phyloP scores from a whole-genome alignment of 1,140 invertebrate genomes.

The Pseudomyrmex dendroicus region DNA sequence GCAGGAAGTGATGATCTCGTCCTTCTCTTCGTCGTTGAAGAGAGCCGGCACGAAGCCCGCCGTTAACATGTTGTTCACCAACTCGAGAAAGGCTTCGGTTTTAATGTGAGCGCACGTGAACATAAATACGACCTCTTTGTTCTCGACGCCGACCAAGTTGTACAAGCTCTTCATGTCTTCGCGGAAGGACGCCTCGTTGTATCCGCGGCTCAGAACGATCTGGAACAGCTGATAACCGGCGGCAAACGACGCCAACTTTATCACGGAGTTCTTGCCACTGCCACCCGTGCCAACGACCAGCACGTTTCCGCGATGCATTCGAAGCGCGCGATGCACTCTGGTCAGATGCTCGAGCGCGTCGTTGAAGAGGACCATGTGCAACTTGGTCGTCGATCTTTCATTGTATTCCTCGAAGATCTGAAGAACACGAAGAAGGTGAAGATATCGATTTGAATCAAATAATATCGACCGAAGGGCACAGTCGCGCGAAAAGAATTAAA shows the following conservation, averaged over 20 bases:
- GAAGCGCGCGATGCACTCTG: conserved; percentile 92
- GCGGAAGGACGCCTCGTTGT: conserved; percentile 92
- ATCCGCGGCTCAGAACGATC: conserved; percentile 92
- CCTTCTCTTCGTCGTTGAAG: conserved; percentile 95
- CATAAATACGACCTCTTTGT: conserved; percentile 92
- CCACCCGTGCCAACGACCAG: conserved; percentile 94
- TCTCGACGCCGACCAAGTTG: conserved; percentile 89
- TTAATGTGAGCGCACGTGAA: conserved; percentile 93
- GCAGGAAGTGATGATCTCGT: conserved; percentile 89
- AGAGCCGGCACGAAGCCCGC: conserved; percentile 93
- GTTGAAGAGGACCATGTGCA: conserved; percentile 94
- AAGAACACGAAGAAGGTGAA: not conserved
- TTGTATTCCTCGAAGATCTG: conserved; percentile 95
- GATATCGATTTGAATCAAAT: not conserved
- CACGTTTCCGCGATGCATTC: conserved; percentile 93
- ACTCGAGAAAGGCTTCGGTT: conserved; percentile 93
- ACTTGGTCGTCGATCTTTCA: conserved; percentile 87
- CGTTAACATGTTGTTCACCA: conserved; percentile 96
- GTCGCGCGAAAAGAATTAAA: not conserved
- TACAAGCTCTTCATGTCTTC: conserved; percentile 94
- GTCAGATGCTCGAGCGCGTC: conserved; percentile 96
- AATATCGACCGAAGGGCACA: not conserved
- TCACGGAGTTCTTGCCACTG: conserved; percentile 92
- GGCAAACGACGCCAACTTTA: conserved; percentile 90
- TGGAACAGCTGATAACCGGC: conserved; percentile 93